Evolutionary conservation across 1,140 invertebrate genomes (phyloP), one percentile per base, ranked within the genome.

Genomic region (Nomia melanderi): DNA sequence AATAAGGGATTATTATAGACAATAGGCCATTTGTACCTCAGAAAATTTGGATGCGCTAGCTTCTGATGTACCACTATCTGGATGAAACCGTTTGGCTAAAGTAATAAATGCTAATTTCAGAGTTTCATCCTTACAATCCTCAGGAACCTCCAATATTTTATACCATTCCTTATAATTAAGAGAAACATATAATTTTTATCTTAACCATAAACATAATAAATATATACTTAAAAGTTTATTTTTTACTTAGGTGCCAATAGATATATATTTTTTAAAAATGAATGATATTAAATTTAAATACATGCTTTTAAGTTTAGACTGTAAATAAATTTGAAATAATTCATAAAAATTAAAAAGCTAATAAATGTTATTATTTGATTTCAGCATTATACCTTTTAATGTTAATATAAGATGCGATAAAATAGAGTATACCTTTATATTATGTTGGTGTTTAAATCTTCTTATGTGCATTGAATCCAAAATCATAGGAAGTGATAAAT

Each of bases 61-160:
- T 81, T 95, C 93, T 3, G 93, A 88, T 3, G 93, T 93, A 2
- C 95, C 94, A 66, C 96, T 96, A 86, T 98, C 97, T 0, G 97
- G 97, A 93, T 98, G 97, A 89, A 95, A 97, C 77, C 93, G 93
- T 89, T 97, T 97, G 0, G 95, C 96, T 29, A 97, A 88, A 71
- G 94, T 89, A 27, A 97, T 91, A 87, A 97, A 98, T 41, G 96
- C 95, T 56, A 93, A 85, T 77, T 95, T 93, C 8, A 97, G 93
- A 36, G 94, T 94, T 87, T 96, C 95, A 89, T 96, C 94, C 77
- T 96, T 95, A 63, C 95, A 95, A 53, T 94, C 92, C 83, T 94
- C 93, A 23, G 94, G 87, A 12, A 97, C 92, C 65, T 94, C 94
- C 11, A 97, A 90, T 14, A 94, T 90, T 83, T 93, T 90, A 85